These are phyloP conservation scores for Tenualosa thibaudeaui DNA, from an alignment of 2,797 vertebrate species.

Conservation along the genomic window DNA sequence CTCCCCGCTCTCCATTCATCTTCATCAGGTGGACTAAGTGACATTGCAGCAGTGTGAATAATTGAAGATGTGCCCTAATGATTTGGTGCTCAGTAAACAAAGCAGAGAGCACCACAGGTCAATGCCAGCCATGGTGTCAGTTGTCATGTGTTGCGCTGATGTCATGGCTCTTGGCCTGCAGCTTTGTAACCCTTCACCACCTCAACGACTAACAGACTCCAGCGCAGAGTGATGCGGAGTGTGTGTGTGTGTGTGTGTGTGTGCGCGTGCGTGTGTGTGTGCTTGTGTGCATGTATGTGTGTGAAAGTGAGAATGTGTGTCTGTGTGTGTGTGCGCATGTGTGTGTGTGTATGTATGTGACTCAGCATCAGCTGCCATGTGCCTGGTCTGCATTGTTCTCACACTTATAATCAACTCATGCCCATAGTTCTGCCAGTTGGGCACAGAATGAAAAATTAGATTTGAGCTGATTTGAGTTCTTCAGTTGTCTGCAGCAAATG, in stretches of 20 bases:
- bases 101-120: slow-evolving; percentile 51
- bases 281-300: neutral
- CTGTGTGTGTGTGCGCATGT: neutral
- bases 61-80: slow-evolving; percentile 58
- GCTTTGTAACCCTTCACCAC: slow-evolving; percentile 29
- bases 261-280: neutral
- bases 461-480: slow-evolving; percentile 26
- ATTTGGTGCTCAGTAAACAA: slow-evolving; percentile 61
- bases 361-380: slow-evolving; percentile 26
- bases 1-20: slow-evolving; percentile 39
- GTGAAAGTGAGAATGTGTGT: neutral
- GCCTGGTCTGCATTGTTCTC: slow-evolving; percentile 15
- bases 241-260: neutral
- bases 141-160: slow-evolving; percentile 52
- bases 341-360: neutral
- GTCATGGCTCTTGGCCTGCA: slow-evolving; percentile 50
- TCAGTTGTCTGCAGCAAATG: slow-evolving; percentile 18
- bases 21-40: slow-evolving; percentile 56
- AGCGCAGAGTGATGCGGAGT: neutral
- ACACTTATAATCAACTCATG: slow-evolving; percentile 38
- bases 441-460: slow-evolving; percentile 31
- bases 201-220: neutral
- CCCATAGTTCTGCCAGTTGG: slow-evolving; percentile 16
- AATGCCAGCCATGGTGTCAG: slow-evolving; percentile 52
- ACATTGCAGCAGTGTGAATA: slow-evolving; percentile 54